Evolutionary conservation across 53 echinoderm and acorn worm species (phyloP), one percentile per base, ranked within the genome.

Genomic region (Echinometra lucunter): DNA sequence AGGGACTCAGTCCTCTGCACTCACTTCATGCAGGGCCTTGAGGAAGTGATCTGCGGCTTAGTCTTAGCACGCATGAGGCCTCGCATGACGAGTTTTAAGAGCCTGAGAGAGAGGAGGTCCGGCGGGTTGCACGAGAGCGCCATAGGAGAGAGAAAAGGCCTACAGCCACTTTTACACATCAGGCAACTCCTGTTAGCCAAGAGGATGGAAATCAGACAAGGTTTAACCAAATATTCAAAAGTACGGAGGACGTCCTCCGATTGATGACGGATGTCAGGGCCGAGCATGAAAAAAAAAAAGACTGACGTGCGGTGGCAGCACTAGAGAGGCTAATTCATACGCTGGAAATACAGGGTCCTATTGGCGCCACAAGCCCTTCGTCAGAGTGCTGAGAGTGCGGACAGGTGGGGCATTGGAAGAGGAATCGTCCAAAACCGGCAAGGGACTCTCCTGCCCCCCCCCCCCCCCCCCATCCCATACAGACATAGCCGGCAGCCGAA

Each of bases 31-130:
- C 32, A 66, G 30, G 90, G 90, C 57, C 90, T 90, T 11, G 63
- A 6, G 40, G 90, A 90, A 9, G 90, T 15, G 90, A 90, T 6
- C 38, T 90, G 18, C 10, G 63, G 12, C 37, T 34, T 16, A 11
- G 90, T 9, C 90, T n/a, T 90, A 6, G 90, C 90, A 10, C 90
- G 63, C 6, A 90, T 90, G 90, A 57, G 90, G 58, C 90, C 90
- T 12, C 16, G 90, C 5, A 16, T 38, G 40, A 90, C 63, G 90
- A 57, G 63, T 0, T 90, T 60, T 38, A 30, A 42, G 60, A 37
- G 2, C 44, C 35, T 90, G 57, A 13, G 57, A 13, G 90, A 38
- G 90, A 90, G 66, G 90, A 90, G 40, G 57, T 90, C 30, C 15
- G 90, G 2, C 90, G 28, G 40, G 63, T 90, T 1, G 12, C 58